phyloP scores from a whole-genome alignment of 2,888 invertebrate species.

The Mactromeris polynyma region DNA sequence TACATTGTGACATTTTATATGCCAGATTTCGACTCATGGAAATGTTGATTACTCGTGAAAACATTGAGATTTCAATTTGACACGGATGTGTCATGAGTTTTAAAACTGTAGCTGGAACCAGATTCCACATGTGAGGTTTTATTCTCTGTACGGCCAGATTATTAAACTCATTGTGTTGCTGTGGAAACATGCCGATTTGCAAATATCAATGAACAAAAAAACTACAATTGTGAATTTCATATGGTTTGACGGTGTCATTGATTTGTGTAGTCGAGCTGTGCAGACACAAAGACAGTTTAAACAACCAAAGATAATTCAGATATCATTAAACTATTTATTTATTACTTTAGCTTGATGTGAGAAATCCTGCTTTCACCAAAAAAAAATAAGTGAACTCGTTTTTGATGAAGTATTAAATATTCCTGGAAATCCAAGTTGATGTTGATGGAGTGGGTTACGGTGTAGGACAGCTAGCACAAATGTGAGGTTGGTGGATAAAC shows the following conservation, averaged over 20 bases:
- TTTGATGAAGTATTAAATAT: slow-evolving; percentile 8
- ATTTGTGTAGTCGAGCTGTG: neutral
- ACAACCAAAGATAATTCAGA: slow-evolving; percentile 15
- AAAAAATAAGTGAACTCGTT: neutral
- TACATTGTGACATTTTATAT: neutral
- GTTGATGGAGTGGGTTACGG: neutral
- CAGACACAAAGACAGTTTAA: neutral
- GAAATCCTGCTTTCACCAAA: slow-evolving; percentile 15
- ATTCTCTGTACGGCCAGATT: neutral
- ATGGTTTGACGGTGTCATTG: neutral
- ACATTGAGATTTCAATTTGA: neutral
- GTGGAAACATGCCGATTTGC: neutral
- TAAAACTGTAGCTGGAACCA: neutral
- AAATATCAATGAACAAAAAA: neutral
- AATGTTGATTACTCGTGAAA: neutral
- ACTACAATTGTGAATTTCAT: neutral
- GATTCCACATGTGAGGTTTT: neutral
- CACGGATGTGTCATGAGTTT: neutral
- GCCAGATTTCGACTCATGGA: neutral
- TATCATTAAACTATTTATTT: neutral
- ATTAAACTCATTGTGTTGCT: neutral
- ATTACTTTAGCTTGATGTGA: neutral
- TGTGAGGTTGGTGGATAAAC: neutral
- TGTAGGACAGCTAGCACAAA: neutral
- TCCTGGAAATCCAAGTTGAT: slow-evolving; percentile 13